Base-by-base conservation (phyloP, 2,888 invertebrate genomes). In the Pristionchus maxplancki region DNA sequence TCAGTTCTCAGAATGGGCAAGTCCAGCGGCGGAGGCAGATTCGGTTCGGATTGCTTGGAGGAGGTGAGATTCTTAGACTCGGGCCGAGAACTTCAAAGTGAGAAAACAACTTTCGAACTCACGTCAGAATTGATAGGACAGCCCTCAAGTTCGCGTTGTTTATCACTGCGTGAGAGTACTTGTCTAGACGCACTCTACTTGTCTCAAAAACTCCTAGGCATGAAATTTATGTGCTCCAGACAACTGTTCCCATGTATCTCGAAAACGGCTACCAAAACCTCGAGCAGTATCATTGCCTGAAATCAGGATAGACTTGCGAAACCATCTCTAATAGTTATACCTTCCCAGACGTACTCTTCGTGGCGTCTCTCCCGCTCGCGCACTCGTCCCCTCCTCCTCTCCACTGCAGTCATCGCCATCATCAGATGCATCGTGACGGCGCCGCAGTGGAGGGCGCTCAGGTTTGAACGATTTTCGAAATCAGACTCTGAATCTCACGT, bases 1-100 rank as follows among this genome's bases (percentile, higher is more conserved):
- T 31, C 17, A 34, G 64, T 71, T 37, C 37, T 50, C n/a, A 37
- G 82, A 31, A 88, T 88, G 88, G 88, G 78, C 40, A 78, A 62
- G 17, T 81, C 88, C 31, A 48, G 67, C 24, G 88, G 88, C 40
- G 74, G 87, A 48, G 62, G 85, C 13, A 17, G 50, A 15, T 74
- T 53, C 74, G 87, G 24, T 50, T 87, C 44, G 88, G 81, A 58
- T 17, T 40, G 81, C 15, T 58, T 88, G 34, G 88, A 88, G 58
- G 88, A 62, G 58, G 81, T 74, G 48, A 84, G 84, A 40, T 11
- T 1, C 2, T 37, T n/a, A n/a, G n/a, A n/a, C n/a, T n/a, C n/a
- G n/a, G n/a, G n/a, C n/a, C n/a, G n/a, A n/a, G n/a, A n/a, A n/a
- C n/a, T n/a, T n/a, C n/a, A n/a, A n/a, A n/a, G n/a, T n/a, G n/a